Conservation (phyloP, 2,113 vertebrate species). For the Dissostichus mawsoni region DNA sequence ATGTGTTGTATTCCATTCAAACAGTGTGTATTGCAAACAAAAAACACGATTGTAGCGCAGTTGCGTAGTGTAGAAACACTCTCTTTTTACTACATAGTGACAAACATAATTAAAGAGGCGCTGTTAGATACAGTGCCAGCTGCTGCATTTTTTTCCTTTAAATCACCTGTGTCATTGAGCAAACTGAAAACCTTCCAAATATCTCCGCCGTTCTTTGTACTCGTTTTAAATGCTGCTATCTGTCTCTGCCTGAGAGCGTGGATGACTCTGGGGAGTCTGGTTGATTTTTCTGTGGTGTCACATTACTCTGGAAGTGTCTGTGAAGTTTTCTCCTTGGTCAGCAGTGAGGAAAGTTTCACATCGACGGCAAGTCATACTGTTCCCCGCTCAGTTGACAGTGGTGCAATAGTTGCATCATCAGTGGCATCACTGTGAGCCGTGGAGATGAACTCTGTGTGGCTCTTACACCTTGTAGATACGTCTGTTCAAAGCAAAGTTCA, state of each 20-base stretch:
- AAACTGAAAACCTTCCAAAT: conserved; percentile 32
- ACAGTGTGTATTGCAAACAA: background rate
- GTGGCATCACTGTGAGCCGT: conserved; percentile 8
- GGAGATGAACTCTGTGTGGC: conserved; percentile 35
- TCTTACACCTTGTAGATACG: conserved; percentile 25
- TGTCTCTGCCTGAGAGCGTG: conserved; percentile 13
- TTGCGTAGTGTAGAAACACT: background rate
- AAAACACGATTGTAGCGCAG: background rate
- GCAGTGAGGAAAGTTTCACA: conserved; percentile 45
- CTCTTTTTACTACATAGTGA: background rate
- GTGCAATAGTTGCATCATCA: conserved; percentile 43
- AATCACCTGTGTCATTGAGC: background rate
- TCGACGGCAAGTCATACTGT: background rate
- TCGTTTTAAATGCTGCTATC: conserved; percentile 24
- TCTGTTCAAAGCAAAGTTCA: conserved; percentile 22
- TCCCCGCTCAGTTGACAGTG: conserved; percentile 3
- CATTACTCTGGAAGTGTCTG: conserved; percentile 11
- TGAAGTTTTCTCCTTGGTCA: conserved; percentile 54
- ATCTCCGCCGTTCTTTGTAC: conserved; percentile 17
- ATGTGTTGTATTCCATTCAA: background rate
- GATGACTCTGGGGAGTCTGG: conserved; percentile 31
- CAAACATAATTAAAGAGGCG: too few species aligned
- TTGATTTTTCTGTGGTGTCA: conserved; percentile 20
- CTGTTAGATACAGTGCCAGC: background rate
- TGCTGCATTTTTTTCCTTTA: conserved; percentile 23